Conservation (phyloP, 2,113 vertebrate genomes). For the Lamprologus callipterus region DNA sequence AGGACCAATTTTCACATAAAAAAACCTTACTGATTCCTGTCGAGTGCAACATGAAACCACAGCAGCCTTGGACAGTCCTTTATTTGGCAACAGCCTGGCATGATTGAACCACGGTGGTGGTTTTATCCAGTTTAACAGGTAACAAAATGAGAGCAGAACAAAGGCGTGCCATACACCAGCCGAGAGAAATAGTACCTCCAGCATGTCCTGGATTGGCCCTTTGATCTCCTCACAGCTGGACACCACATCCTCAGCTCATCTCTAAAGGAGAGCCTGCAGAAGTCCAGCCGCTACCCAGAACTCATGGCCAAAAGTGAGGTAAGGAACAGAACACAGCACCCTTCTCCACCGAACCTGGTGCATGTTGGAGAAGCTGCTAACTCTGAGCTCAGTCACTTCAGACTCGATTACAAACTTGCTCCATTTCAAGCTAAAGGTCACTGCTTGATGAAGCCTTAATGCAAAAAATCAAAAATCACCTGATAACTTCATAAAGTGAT, state of each 20-base stretch:
- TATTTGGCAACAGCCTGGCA: background rate
- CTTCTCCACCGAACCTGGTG: background rate
- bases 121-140: background rate
- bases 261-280: background rate
- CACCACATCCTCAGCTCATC: background rate
- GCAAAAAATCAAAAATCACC: fast-evolving
- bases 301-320: background rate
- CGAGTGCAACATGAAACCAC: background rate
- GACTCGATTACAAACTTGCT: background rate
- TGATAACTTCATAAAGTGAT: background rate
- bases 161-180: fast-evolving
- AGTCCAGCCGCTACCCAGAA: fast-evolving
- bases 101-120: background rate
- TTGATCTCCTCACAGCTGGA: background rate
- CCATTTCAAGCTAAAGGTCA: fast-evolving
- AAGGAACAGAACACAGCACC: background rate
- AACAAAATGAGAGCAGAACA: background rate
- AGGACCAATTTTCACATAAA: background rate
- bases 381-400: background rate
- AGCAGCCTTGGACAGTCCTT: background rate
- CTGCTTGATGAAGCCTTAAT: background rate
- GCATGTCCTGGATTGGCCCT: background rate
- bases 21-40: background rate
- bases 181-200: background rate
- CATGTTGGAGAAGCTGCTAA: background rate